Conservation (phyloP, 2,113 vertebrate species). For the Aythya baeri region DNA sequence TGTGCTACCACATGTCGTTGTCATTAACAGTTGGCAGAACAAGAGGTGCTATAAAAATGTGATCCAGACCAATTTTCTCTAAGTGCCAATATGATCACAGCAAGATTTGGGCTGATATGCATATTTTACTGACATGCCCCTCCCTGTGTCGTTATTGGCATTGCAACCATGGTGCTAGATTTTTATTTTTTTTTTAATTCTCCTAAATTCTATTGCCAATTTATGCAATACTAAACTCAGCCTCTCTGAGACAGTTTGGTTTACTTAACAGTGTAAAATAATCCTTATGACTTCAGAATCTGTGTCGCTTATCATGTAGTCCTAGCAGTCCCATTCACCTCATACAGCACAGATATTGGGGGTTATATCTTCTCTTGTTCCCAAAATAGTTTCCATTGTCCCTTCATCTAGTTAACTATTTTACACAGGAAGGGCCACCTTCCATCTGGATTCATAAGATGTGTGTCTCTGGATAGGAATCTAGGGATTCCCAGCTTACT, state of each 20-base stretch:
- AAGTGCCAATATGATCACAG: background rate
- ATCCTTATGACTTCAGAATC: background rate
- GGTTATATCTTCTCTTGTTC: background rate
- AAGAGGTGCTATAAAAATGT: background rate
- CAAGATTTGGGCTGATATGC: background rate
- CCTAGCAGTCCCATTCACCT: background rate
- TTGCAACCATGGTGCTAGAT: background rate
- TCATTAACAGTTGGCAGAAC: background rate
- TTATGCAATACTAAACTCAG: background rate
- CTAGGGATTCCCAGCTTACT: background rate
- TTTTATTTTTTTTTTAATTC: background rate
- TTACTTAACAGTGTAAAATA: background rate
- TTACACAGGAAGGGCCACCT: background rate
- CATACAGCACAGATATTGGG: background rate
- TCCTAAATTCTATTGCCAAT: background rate
- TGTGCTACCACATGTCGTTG: background rate
- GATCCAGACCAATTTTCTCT: background rate
- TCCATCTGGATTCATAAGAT: background rate
- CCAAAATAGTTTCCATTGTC: background rate
- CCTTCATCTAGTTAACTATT: background rate
- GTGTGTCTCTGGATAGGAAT: background rate
- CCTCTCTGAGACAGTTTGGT: background rate
- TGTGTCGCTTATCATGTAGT: accelerated
- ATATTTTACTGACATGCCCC: background rate
- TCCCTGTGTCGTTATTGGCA: background rate